These are phyloP conservation scores for Drosophila leonis DNA, from an alignment of 2,888 invertebrate species.

Conservation along the genomic window DNA sequence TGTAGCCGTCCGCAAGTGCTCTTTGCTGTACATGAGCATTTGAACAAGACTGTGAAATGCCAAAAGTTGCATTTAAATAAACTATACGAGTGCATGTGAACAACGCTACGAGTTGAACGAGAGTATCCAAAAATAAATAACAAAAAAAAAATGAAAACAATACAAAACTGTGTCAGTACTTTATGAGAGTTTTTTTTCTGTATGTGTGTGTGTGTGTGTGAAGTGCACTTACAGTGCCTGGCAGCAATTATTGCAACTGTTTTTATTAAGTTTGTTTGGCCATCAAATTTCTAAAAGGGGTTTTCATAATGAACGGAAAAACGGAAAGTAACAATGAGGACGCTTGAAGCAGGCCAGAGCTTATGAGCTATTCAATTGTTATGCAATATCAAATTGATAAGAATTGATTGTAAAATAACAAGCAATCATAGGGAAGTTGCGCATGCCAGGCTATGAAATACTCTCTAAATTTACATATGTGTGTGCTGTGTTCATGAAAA, in stretches of 20 bases:
- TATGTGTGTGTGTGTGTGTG: slow-evolving; percentile 8
- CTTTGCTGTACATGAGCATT: slow-evolving; percentile 15
- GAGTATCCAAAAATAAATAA: slow-evolving; percentile 17
- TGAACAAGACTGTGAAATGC: slow-evolving; percentile 26
- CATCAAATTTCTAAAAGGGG: slow-evolving; percentile 19
- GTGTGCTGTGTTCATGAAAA: background rate
- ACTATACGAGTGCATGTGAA: slow-evolving; percentile 42
- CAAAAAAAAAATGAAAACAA: slow-evolving; percentile 16
- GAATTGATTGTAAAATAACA: slow-evolving; percentile 23
- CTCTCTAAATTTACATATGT: background rate
- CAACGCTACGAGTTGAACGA: slow-evolving; percentile 34
- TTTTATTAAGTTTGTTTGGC: slow-evolving; percentile 27
- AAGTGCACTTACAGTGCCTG: slow-evolving; percentile 44
- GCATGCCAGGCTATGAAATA: background rate
- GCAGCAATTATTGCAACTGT: slow-evolving; percentile 37
- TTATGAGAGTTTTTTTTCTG: slow-evolving; percentile 23
- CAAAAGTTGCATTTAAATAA: slow-evolving; percentile 30
- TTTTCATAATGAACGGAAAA: slow-evolving; percentile 27
- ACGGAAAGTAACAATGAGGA: slow-evolving; percentile 15
- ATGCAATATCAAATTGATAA: slow-evolving; percentile 4
- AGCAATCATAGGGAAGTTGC: background rate
- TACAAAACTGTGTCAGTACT: slow-evolving; percentile 28
- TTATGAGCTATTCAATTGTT: slow-evolving; percentile 9
- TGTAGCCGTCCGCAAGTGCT: slow-evolving; percentile 33
- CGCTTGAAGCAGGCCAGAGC: background rate